A percentile compares a stretch with the other conserved stretches of the same genome.
Conservation (phyloP, 2,888 invertebrate genomes). For the Peribatodes rhomboidaria region DNA sequence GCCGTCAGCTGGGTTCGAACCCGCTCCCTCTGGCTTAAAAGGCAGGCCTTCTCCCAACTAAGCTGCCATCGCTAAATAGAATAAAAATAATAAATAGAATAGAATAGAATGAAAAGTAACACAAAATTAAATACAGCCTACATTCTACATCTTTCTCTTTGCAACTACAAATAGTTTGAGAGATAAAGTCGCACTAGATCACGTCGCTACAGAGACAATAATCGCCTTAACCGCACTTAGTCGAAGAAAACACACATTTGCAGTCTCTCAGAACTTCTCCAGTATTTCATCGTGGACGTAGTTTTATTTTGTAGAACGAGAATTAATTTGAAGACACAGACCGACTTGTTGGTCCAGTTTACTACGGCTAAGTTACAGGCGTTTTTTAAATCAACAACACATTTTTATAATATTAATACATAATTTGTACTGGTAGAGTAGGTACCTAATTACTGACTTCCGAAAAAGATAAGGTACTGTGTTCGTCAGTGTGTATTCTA, state of each 20-base stretch:
- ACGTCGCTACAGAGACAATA: conserved; percentile 32
- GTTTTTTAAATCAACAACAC: too few relatives aligned
- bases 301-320: conserved; percentile 41
- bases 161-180: conserved; percentile 13
- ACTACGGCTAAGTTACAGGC: conserved; percentile 9
- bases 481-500: too few relatives aligned
- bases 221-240: conserved; percentile 35
- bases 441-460: too few relatives aligned
- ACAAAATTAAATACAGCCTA: neutral
- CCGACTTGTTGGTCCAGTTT: conserved; percentile 29
- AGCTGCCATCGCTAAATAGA: too few relatives aligned
- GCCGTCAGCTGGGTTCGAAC: too few relatives aligned
- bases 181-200: conserved; percentile 40
- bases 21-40: too few relatives aligned
- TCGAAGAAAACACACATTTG: conserved; percentile 43
- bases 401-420: too few relatives aligned
- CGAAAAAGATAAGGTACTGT: too few relatives aligned
- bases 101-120: too few relatives aligned
- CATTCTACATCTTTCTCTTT: neutral
- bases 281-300: conserved; percentile 39
- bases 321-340: conserved; percentile 39
- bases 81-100: too few relatives aligned
- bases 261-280: conserved; percentile 32
- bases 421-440: too few relatives aligned
- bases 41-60: too few relatives aligned